phyloP scores from a whole-genome alignment of 2,888 invertebrate genomes.

The Bombylius discolor region DNA sequence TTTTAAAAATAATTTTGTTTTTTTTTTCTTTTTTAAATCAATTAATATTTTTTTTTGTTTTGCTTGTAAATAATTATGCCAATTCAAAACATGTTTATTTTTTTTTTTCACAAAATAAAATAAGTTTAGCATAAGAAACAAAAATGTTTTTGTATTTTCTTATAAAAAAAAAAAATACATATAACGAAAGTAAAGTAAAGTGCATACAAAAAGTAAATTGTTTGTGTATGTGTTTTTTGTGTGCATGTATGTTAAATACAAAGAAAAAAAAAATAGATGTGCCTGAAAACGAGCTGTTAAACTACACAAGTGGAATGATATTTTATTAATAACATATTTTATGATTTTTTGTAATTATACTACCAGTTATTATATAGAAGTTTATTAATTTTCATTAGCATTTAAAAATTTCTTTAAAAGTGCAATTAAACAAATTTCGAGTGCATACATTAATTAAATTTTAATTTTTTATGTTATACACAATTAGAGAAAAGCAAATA shows the following conservation, averaged over 20 bases:
- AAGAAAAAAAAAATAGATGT: neutral
- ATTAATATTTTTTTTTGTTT: no score
- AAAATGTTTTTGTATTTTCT: neutral
- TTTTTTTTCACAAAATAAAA: neutral
- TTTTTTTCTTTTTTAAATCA: neutral
- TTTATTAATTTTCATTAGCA: no score
- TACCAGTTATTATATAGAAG: no score
- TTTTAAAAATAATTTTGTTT: neutral
- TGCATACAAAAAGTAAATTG: neutral
- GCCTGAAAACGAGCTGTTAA: neutral
- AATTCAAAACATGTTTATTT: constrained; percentile 4
- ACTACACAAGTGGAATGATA: neutral
- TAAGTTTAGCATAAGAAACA: neutral
- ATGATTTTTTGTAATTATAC: no score
- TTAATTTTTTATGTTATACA: no score
- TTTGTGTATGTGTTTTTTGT: no score
- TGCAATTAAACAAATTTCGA: no score
- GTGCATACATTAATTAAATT: no score
- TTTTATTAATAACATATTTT: no score
- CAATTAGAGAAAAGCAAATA: no score
- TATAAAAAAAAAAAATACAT: neutral
- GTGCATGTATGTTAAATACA: neutral
- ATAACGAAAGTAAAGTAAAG: neutral
- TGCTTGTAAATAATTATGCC: constrained; percentile 11
- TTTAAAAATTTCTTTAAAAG: no score